A percentile compares a stretch with the other conserved stretches of the same genome.
Conservation (phyloP, 2,888 invertebrate species). For the Epistrophella euchroma region DNA sequence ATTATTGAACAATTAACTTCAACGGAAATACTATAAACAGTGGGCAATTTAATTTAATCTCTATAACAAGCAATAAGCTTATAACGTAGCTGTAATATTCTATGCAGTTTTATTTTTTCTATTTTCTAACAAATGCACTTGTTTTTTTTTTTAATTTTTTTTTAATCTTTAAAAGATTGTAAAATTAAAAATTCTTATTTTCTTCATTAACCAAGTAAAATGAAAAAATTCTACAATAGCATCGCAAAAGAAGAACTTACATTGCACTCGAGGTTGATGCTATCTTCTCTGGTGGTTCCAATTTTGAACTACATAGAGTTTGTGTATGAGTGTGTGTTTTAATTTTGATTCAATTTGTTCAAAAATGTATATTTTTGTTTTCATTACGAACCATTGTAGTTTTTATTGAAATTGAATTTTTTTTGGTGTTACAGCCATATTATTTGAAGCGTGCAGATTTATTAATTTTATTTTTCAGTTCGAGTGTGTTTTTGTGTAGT, state of each 20-base stretch:
- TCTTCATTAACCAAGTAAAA: slow-evolving; percentile 57
- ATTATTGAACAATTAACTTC: background rate
- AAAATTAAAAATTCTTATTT: background rate
- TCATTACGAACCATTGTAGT: slow-evolving; percentile 41
- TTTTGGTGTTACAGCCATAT: slow-evolving; percentile 73
- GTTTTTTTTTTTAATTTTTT: slow-evolving; percentile 20
- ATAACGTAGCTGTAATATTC: slow-evolving; percentile 34
- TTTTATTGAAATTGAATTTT: slow-evolving; percentile 39
- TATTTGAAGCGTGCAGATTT: slow-evolving; percentile 68
- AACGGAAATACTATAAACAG: background rate
- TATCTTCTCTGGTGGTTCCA: slow-evolving; percentile 80
- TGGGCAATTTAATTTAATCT: background rate
- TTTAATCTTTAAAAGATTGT: slow-evolving; percentile 37
- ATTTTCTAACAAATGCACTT: background rate
- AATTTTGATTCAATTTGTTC: slow-evolving; percentile 39
- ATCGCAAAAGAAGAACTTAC: slow-evolving; percentile 78
- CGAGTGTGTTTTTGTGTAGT: slow-evolving; percentile 36
- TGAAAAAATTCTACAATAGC: slow-evolving; percentile 55
- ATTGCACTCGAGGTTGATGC: slow-evolving; percentile 79
- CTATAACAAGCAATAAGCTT: slow-evolving; percentile 66
- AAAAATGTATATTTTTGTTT: slow-evolving; percentile 49
- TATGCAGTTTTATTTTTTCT: slow-evolving; percentile 16
- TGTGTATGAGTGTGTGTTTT: slow-evolving; percentile 48
- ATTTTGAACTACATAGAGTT: slow-evolving; percentile 78
- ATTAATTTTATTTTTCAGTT: slow-evolving; percentile 47